Percentiles rank a stretch among this genome's conserved stretches.
phyloP scores from a whole-genome alignment of 2,113 vertebrate species.

The Conger conger region DNA sequence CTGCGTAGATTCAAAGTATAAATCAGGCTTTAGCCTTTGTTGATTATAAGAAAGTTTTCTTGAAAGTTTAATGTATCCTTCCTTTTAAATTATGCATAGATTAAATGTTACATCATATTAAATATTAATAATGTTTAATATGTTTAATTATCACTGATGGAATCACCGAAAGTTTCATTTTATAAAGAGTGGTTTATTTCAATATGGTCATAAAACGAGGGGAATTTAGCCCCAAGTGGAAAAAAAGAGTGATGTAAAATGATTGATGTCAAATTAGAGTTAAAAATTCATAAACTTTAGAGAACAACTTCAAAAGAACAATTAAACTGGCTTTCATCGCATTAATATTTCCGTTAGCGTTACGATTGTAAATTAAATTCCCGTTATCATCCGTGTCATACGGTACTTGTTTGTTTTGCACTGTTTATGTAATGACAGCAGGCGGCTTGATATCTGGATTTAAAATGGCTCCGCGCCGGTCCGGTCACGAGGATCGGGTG shows the following conservation, averaged over 20 bases:
- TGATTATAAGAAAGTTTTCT: not conserved
- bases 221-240: not conserved
- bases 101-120: not conserved
- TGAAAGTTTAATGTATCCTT: not conserved
- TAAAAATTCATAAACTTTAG: no score
- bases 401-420: no score
- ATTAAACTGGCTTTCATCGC: no score
- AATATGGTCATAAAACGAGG: not conserved
- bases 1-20: no score
- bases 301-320: no score
- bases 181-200: not conserved
- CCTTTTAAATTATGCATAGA: not conserved
- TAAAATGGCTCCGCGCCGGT: not conserved
- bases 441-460: no score
- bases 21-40: no score
- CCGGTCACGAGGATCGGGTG: not conserved
- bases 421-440: no score
- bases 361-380: not conserved
- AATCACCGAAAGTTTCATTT: not conserved
- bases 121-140: not conserved
- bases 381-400: no score
- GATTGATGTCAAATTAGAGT: no score
- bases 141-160: not conserved
- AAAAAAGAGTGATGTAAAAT: no score
- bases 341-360: not conserved